Evolutionary conservation across 1,140 invertebrate species (phyloP).

Genomic region (Meloidogyne hapla): DNA sequence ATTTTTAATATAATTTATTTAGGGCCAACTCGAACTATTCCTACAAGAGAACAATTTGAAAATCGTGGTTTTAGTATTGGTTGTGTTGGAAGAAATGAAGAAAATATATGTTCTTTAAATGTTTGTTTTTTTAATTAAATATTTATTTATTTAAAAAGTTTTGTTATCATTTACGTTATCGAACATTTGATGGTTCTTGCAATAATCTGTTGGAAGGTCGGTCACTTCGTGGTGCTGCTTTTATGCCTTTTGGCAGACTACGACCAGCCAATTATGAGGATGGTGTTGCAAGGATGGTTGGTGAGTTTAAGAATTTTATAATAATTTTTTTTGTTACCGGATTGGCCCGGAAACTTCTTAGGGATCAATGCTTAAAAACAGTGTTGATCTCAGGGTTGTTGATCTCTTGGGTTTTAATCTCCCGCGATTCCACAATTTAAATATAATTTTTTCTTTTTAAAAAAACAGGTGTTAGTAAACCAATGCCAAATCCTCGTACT

Average conservation of each 20-base stretch:
- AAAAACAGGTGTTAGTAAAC: slow-evolving; percentile 15
- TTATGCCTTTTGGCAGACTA: slow-evolving; percentile 39
- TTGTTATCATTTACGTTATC: slow-evolving; percentile 45
- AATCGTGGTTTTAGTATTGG: slow-evolving; percentile 32
- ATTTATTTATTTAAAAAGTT: slow-evolving; percentile 23
- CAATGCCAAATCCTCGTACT: slow-evolving; percentile 35
- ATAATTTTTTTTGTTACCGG: too few species aligned
- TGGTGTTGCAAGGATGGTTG: slow-evolving; percentile 40
- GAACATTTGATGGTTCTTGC: slow-evolving; percentile 51
- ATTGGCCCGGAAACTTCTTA: too few species aligned
- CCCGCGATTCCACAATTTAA: background rate
- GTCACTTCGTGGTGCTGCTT: slow-evolving; percentile 48
- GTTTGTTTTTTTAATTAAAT: background rate
- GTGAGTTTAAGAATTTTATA: slow-evolving; percentile 22
- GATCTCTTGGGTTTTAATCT: too few species aligned
- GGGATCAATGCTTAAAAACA: too few species aligned
- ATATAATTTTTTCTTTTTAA: background rate
- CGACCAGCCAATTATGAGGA: slow-evolving; percentile 48
- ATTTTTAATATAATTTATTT: slow-evolving; percentile 20
- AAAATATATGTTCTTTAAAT: slow-evolving; percentile 36
- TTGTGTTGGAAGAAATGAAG: slow-evolving; percentile 44
- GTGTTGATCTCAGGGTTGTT: too few species aligned
- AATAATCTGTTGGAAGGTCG: slow-evolving; percentile 38
- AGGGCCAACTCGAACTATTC: slow-evolving; percentile 41
- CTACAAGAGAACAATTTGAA: slow-evolving; percentile 40